A percentile compares a stretch with the other conserved stretches of the same genome.
phyloP scores from a whole-genome alignment of 2,113 vertebrate species.

The Mesitornis unicolor region DNA sequence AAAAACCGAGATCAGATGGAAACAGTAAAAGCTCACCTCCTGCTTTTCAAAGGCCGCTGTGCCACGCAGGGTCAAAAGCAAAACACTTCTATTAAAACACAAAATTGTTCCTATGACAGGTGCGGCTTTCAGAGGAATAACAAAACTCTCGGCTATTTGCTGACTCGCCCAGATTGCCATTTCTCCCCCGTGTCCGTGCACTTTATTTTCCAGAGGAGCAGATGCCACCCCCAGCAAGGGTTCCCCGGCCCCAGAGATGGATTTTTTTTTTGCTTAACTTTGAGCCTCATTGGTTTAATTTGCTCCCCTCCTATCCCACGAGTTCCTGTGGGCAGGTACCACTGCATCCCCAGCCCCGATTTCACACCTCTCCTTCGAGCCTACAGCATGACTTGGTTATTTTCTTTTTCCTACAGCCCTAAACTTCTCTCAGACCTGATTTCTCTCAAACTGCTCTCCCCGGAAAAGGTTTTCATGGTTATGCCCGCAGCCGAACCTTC shows the following conservation, averaged over 20 bases:
- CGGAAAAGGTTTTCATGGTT: slow-evolving; percentile 7
- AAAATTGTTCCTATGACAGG: neutral
- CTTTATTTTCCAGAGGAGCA: neutral
- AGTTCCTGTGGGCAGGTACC: neutral
- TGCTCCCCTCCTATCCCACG: neutral
- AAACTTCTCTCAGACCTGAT: neutral
- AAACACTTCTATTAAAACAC: neutral
- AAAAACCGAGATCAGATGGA: neutral
- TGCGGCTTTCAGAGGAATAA: neutral
- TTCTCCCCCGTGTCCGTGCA: neutral
- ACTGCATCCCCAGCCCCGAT: neutral
- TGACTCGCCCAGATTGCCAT: neutral
- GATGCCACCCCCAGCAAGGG: neutral
- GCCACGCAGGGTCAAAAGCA: neutral
- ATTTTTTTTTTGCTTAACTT: neutral
- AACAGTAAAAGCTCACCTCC: neutral
- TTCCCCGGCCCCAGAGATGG: neutral
- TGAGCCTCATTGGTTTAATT: neutral
- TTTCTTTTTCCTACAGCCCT: neutral
- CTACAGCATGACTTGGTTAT: neutral
- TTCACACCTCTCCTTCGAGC: neutral
- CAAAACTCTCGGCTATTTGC: neutral
- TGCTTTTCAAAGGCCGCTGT: neutral
- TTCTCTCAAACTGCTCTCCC: slow-evolving; percentile 36
- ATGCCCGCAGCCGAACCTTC: neutral